Base-by-base conservation (phyloP, 2,113 vertebrate genomes). In the Echinops telfairi region DNA sequence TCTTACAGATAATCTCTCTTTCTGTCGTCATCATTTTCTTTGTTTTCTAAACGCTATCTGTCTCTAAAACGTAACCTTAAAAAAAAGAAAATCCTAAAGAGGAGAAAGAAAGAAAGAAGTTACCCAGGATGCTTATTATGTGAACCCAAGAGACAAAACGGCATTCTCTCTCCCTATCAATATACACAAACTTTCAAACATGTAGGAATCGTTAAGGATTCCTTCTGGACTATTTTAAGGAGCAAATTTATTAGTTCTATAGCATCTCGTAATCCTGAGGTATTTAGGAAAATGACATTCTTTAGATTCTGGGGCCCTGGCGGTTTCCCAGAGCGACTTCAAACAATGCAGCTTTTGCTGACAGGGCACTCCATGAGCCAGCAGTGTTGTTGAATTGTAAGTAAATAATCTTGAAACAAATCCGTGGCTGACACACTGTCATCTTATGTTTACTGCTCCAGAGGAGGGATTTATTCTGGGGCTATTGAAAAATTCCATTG, bases 401-500 rank as follows among this genome's bases (percentile, higher is more conserved):
- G 98, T 96, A 98, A 98, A 98, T 98, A 98, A 98, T 97, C 97
- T 97, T 47, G 0, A 97, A 97, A 97, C 95, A 97, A 97, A 98
- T 97, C 97, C 62, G 1, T 93, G 91, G 96, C 97, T 97, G 97
- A 98, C 97, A 98, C 94, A 91, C 95, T 97, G 96, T 98, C 97
- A 94, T 96, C 83, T 96, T 97, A 94, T 97, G 94, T 97, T 97
- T 97, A 97, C 97, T 97, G 96, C 97, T 98, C 97, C 97, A 96
- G 89, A 96, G 91, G 95, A 96, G 95, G 96, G 96, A 97, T 97
- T 98, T 98, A 96, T 96, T 97, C 96, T 91, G 80, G 97, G 97
- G 96, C 97, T 98, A 98, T 98, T 98, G 98, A 98, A 98, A 98
- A 98, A 98, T 98, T 98, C 98, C 98, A 97, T 83, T 95, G 97